Evolutionary conservation across 2,797 vertebrate genomes (phyloP).

Genomic region (Yasuhikotakia modesta): DNA sequence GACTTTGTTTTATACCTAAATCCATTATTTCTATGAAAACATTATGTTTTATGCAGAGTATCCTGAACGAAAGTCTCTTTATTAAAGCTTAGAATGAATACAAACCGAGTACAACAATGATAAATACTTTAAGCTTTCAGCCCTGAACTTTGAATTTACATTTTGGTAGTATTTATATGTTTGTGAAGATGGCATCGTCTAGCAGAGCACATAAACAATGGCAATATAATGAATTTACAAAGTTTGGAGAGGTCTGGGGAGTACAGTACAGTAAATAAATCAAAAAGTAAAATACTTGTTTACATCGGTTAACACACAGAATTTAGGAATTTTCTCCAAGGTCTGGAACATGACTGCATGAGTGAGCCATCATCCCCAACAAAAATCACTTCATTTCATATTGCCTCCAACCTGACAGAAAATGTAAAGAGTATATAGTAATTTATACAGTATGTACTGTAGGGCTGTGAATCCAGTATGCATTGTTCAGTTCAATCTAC

Average conservation of each 20-base stretch:
- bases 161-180: constrained; percentile 31
- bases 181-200: constrained; percentile 31
- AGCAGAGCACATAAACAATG: constrained; percentile 31
- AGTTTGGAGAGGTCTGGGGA: constrained; percentile 6
- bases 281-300: constrained; percentile 27
- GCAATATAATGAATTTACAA: constrained; percentile 28
- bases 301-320: neutral
- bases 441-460: neutral
- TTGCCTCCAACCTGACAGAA: neutral
- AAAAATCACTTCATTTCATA: neutral
- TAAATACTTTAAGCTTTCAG: constrained; percentile 42
- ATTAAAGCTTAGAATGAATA: constrained; percentile 41
- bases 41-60: neutral
- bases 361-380: neutral
- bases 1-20: neutral
- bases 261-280: constrained; percentile 39
- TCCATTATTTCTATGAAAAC: neutral
- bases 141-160: constrained; percentile 25
- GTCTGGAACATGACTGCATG: neutral
- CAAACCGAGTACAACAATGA: constrained; percentile 21
- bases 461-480: neutral
- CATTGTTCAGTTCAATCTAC: constrained; percentile 63
- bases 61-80: neutral
- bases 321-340: neutral
- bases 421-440: constrained; percentile 1